Evolutionary conservation across 2,888 invertebrate genomes (phyloP).

Genomic region (Gymnosoma rotundatum): DNA sequence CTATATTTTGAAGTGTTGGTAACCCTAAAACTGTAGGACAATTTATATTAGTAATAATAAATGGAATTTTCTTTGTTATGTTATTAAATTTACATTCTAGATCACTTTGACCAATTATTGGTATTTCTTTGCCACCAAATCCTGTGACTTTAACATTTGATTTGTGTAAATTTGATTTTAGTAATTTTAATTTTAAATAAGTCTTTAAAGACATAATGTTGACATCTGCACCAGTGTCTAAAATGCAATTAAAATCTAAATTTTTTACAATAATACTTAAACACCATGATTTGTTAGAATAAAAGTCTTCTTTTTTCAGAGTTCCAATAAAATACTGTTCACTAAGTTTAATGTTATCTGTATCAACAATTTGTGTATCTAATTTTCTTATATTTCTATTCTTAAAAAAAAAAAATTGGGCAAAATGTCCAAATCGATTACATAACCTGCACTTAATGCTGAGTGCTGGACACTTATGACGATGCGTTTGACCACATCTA

Average conservation of each 20-base stretch:
- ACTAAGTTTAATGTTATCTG: background rate
- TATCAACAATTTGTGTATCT: slow-evolving; percentile 1
- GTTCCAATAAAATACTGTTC: background rate
- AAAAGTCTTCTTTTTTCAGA: background rate
- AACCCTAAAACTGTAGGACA: background rate
- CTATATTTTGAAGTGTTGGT: background rate
- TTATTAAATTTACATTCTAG: background rate
- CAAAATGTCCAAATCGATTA: slow-evolving; percentile 4
- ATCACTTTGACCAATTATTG: background rate
- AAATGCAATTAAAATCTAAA: slow-evolving; percentile 5
- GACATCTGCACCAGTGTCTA: background rate
- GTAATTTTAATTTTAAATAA: background rate
- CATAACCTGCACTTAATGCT: slow-evolving; percentile 1
- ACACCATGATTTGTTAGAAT: background rate
- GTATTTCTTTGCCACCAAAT: background rate
- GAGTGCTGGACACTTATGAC: slow-evolving; percentile 8
- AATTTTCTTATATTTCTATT: slow-evolving; percentile 8
- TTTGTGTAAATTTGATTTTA: background rate
- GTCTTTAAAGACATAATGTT: slow-evolving; percentile 3
- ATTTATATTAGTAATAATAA: background rate
- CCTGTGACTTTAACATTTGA: background rate
- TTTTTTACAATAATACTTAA: background rate
- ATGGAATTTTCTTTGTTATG: background rate
- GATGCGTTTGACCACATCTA: background rate
- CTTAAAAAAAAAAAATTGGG: slow-evolving; percentile 26